Percentiles rank a stretch among this genome's conserved stretches.
Conservation (phyloP, 64 coral and sea anemone genomes). For the Montipora sp. region DNA sequence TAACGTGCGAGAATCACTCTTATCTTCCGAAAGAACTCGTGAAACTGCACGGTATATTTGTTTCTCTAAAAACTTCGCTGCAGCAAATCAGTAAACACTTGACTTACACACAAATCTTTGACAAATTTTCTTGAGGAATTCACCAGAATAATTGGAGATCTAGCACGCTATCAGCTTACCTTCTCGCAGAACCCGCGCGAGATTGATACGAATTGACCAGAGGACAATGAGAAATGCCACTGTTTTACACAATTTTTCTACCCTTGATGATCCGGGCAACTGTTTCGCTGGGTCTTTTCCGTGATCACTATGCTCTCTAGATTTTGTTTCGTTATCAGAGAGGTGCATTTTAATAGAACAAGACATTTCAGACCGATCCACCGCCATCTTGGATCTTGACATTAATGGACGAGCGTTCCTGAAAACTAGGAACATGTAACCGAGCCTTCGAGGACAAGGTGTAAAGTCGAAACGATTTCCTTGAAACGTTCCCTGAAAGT, state of each 20-base stretch:
- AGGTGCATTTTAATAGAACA: neutral
- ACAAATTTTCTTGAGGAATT: too few species aligned
- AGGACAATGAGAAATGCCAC: conserved; percentile 67
- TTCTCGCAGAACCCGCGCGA: conserved; percentile 64
- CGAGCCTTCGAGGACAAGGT: too few species aligned
- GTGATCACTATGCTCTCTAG: neutral
- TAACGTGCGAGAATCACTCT: too few species aligned
- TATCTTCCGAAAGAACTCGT: too few species aligned
- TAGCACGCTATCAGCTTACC: neutral
- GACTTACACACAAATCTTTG: too few species aligned
- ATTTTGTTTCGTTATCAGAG: conserved; percentile 25
- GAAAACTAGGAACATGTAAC: too few species aligned
- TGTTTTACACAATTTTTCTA: conserved; percentile 80
- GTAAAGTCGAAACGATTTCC: too few species aligned
- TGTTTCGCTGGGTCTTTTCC: conserved; percentile 6
- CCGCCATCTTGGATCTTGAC: conserved; percentile 34
- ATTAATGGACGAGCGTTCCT: too few species aligned
- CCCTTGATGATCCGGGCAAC: conserved; percentile 20
- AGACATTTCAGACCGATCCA: neutral
- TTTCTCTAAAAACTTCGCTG: too few species aligned
- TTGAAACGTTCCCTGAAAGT: too few species aligned
- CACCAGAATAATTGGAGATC: neutral
- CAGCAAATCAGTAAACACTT: too few species aligned
- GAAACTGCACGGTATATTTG: too few species aligned
- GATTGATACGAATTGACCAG: conserved; percentile 61